Percentiles rank a stretch among this genome's conserved stretches.
phyloP scores from a whole-genome alignment of 2,113 vertebrate genomes.

The Oreochromis niloticus region DNA sequence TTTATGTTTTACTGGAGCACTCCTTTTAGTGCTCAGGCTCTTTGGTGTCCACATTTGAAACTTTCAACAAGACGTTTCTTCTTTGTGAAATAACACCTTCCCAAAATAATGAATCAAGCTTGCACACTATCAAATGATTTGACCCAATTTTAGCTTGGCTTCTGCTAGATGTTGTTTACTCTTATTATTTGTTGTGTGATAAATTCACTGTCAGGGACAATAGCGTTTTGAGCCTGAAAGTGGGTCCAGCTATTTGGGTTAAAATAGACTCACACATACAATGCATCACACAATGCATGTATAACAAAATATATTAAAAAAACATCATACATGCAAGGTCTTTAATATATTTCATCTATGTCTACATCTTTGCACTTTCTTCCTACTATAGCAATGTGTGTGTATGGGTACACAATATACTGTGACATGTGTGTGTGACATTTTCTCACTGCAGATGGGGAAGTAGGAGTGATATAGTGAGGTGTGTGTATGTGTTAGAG shows the following conservation, averaged over 20 bases:
- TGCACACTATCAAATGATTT: neutral
- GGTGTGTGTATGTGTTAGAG: conserved; percentile 30
- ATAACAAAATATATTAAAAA: neutral
- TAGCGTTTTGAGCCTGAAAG: neutral
- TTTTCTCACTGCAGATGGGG: conserved; percentile 50
- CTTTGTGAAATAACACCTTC: neutral
- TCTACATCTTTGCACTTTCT: neutral
- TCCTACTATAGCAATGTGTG: neutral
- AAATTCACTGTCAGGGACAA: conserved; percentile 15
- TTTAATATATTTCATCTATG: neutral
- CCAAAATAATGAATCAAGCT: neutral
- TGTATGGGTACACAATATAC: neutral
- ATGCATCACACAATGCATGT: neutral
- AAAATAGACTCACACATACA: neutral
- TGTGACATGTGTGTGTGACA: neutral
- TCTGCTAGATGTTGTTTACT: neutral
- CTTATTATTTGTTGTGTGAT: conserved; percentile 5
- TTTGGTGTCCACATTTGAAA: neutral
- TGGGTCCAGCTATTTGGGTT: conserved; percentile 7
- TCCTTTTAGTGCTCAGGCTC: neutral
- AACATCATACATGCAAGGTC: neutral
- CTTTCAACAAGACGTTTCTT: neutral
- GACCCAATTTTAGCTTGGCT: neutral
- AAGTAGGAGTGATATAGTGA: conserved; percentile 44
- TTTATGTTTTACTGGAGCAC: neutral